Conservation (phyloP, 2,797 vertebrate species). For the Sebastes ruberrimus region DNA sequence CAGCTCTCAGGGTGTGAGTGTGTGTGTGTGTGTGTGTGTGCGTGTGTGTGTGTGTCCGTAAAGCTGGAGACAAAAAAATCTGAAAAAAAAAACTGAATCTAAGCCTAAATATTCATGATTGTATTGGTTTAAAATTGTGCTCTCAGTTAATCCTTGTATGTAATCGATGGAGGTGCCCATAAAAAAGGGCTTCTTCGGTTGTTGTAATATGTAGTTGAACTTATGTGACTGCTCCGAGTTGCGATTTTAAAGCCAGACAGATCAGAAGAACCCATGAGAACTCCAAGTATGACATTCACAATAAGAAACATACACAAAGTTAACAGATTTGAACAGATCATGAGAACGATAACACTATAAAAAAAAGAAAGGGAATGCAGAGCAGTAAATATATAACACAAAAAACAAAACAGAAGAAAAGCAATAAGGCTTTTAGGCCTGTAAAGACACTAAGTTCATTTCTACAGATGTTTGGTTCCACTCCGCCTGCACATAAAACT, state of each 20-base stretch:
- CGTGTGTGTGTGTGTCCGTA: not conserved
- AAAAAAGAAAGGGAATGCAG: constrained; percentile 18
- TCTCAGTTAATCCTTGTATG: constrained; percentile 1
- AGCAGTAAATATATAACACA: constrained; percentile 7
- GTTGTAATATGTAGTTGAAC: not conserved
- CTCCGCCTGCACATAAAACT: constrained; percentile 38
- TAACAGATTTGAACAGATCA: constrained; percentile 4
- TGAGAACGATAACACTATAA: not conserved
- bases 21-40: not conserved
- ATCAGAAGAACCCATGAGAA: constrained; percentile 52
- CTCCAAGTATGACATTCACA: constrained; percentile 20
- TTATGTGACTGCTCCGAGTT: not conserved
- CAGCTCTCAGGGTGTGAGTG: not conserved
- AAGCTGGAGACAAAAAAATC: not conserved
- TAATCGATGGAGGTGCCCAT: not conserved
- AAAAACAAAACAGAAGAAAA: not conserved
- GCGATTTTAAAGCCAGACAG: constrained; percentile 19
- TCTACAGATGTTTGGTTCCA: constrained; percentile 75
- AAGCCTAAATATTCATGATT: not conserved
- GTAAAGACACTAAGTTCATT: constrained; percentile 29
- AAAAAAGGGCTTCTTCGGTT: not conserved
- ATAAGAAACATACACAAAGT: not conserved
- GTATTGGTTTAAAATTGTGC: constrained; percentile 18
- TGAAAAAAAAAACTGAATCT: not conserved
- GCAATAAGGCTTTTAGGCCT: not conserved